These are phyloP conservation scores for Hyles vespertilio DNA, from an alignment of 1,140 invertebrate genomes.

Conservation along the genomic window DNA sequence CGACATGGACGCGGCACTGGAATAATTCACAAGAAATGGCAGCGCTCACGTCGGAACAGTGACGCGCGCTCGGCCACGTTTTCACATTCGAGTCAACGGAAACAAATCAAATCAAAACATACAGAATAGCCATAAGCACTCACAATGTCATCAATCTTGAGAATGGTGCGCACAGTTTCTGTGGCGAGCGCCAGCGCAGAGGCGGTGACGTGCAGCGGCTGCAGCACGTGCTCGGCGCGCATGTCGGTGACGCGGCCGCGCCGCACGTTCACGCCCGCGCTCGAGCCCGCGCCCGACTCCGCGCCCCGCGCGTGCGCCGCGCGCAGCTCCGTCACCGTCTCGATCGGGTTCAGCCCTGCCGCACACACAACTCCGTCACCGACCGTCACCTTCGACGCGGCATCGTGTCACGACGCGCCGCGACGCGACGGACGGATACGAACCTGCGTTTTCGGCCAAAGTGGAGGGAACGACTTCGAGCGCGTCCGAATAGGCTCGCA, in stretches of 20 bases:
- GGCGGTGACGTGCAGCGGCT: conserved; percentile 96
- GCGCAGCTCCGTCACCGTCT: conserved; percentile 97
- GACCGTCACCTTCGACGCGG: neutral
- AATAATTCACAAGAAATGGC: too few relatives aligned
- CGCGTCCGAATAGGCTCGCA: conserved; percentile 95
- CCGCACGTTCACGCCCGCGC: conserved; percentile 97
- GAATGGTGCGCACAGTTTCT: conserved; percentile 97
- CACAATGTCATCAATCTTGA: conserved; percentile 99
- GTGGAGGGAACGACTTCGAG: conserved; percentile 98
- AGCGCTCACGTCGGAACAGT: too few relatives aligned
- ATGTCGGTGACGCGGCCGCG: conserved; percentile 98
- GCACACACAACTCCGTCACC: neutral
- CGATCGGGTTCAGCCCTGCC: conserved; percentile 94
- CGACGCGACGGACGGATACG: neutral
- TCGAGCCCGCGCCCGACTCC: conserved; percentile 87
- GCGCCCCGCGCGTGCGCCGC: conserved; percentile 93
- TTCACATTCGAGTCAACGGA: too few relatives aligned
- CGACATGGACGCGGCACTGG: too few relatives aligned
- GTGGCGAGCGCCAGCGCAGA: conserved; percentile 96
- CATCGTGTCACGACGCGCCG: neutral
- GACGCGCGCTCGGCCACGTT: too few relatives aligned
- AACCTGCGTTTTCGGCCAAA: conserved; percentile 97
- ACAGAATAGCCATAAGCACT: conserved; percentile 48
- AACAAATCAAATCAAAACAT: neutral
- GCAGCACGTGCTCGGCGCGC: conserved; percentile 97